Evolutionary conservation across 23 tunicate species (phyloP).

Genomic region (Ascidia mentula): DNA sequence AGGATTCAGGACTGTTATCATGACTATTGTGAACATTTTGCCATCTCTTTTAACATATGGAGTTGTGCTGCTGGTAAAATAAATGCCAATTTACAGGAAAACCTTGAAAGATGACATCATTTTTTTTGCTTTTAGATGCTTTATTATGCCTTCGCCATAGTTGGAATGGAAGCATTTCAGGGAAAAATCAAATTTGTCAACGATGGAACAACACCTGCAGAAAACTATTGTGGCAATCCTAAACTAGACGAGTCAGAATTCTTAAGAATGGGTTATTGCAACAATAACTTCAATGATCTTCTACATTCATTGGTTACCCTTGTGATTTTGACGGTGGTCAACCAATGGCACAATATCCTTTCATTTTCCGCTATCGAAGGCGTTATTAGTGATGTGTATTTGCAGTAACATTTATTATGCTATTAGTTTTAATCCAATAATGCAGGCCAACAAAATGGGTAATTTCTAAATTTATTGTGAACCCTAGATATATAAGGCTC

Average conservation of each 20-base stretch:
- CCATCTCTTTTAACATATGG: slow-evolving; percentile 92
- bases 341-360: slow-evolving; percentile 99
- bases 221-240: slow-evolving; percentile 46
- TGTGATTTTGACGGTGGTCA: slow-evolving; percentile 89
- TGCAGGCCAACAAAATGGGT: no score
- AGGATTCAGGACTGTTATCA: slow-evolving; percentile 69
- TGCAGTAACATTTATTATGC: no score
- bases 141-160: slow-evolving; percentile 80
- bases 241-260: slow-evolving; percentile 67
- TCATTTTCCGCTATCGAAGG: no score
- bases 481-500: no score
- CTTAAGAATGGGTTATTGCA: slow-evolving; percentile 84
- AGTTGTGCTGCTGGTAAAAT: slow-evolving; percentile 83
- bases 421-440: no score
- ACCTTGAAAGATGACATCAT: not conserved
- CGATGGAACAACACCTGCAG: slow-evolving; percentile 22
- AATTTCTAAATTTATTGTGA: no score
- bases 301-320: slow-evolving; percentile 81
- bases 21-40: slow-evolving; percentile 89
- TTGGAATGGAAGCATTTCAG: slow-evolving; percentile 92
- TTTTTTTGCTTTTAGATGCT: slow-evolving; percentile 36
- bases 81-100: not conserved
- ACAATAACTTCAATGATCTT: slow-evolving; percentile 92
- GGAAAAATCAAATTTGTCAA: slow-evolving; percentile 40
- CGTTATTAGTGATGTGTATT: no score